Percentiles rank a stretch among this genome's conserved stretches.
phyloP scores from a whole-genome alignment of 2,888 invertebrate genomes.

The Ectemnius lituratus region DNA sequence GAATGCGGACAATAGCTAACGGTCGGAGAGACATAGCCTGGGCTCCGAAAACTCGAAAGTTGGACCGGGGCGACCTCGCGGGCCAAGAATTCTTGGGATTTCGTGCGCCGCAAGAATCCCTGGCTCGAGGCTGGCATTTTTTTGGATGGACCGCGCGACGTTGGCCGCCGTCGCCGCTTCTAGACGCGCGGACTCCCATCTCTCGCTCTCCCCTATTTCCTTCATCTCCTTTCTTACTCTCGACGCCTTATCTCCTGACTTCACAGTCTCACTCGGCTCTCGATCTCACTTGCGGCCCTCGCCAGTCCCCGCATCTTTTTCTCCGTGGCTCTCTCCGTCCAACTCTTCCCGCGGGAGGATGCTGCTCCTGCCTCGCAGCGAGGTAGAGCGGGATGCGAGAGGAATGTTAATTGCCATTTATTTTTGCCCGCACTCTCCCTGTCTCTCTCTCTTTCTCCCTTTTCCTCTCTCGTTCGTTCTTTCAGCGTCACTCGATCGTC shows the following conservation, averaged over 20 bases:
- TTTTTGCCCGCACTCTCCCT: constrained; percentile 62
- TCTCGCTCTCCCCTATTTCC: constrained; percentile 17
- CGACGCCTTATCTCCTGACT: neutral
- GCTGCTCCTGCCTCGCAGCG: constrained; percentile 42
- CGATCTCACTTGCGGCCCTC: neutral
- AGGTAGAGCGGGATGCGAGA: constrained; percentile 65
- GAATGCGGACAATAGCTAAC: constrained; percentile 11
- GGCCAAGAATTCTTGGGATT: constrained; percentile 69
- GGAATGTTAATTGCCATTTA: constrained; percentile 76
- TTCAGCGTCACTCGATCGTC: constrained; percentile 52
- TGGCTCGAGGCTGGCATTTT: constrained; percentile 68
- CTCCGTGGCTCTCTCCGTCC: constrained; percentile 20
- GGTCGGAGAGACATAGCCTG: constrained; percentile 1
- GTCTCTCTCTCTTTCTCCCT: too few relatives aligned
- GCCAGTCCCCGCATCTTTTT: constrained; percentile 20
- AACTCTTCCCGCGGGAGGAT: constrained; percentile 9
- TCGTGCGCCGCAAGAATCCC: constrained; percentile 63
- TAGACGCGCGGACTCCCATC: constrained; percentile 34
- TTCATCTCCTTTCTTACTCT: constrained; percentile 12
- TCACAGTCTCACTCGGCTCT: constrained; percentile 5
- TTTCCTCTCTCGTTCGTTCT: too few relatives aligned
- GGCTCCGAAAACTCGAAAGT: constrained; percentile 36
- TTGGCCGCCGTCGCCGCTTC: constrained; percentile 26
- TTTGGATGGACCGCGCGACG: constrained; percentile 56
- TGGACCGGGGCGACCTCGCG: constrained; percentile 48